These are phyloP conservation scores for Aporophyla lueneburgensis DNA, from an alignment of 2,888 invertebrate genomes.

Conservation along the genomic window DNA sequence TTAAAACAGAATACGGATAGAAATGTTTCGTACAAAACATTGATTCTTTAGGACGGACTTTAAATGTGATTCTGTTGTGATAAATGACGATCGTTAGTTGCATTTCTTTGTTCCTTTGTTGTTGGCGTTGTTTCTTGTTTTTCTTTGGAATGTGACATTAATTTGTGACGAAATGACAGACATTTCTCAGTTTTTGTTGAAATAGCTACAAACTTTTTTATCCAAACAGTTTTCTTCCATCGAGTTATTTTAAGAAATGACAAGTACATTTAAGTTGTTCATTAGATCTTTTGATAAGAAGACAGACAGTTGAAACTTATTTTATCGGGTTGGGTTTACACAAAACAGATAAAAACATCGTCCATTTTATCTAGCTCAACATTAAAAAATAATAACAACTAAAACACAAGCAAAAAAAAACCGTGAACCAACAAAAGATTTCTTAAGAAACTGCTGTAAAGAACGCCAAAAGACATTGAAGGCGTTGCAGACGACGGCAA, in stretches of 20 bases:
- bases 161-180: conserved; percentile 58
- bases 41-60: conserved; percentile 66
- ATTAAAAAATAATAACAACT: conserved; percentile 61
- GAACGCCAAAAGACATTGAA: conserved; percentile 84
- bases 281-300: background rate
- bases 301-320: background rate
- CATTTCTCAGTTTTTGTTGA: conserved; percentile 30
- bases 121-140: conserved; percentile 51
- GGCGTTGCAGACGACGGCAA: conserved; percentile 79
- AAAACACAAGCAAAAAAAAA: conserved; percentile 52
- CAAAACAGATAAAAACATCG: background rate
- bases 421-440: conserved; percentile 76
- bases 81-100: conserved; percentile 69
- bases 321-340: too few species aligned
- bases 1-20: conserved; percentile 68
- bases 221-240: background rate
- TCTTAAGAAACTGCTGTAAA: conserved; percentile 78
- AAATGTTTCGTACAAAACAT: conserved; percentile 66
- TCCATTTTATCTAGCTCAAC: background rate
- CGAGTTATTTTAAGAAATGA: conserved; percentile 12
- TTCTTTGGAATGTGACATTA: conserved; percentile 60
- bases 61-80: conserved; percentile 69
- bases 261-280: too few species aligned
- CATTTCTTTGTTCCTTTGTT: conserved; percentile 69
- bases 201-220: conserved; percentile 15